phyloP scores from a whole-genome alignment of 64 coral and sea anemone genomes.

The Montipora cactus region DNA sequence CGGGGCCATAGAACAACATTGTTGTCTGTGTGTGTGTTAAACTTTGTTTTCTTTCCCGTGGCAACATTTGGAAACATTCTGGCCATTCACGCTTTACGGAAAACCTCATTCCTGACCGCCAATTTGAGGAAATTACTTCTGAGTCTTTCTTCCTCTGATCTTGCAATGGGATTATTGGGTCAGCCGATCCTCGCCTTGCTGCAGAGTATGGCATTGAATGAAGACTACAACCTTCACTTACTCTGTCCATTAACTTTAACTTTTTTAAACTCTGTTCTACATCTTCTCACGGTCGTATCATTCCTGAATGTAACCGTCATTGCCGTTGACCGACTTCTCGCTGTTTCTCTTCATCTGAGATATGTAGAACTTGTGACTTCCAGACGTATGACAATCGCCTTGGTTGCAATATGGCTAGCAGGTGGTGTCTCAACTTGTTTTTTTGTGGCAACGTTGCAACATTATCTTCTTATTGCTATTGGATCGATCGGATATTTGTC shows the following conservation, averaged over 20 bases:
- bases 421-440: neutral
- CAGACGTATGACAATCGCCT: neutral
- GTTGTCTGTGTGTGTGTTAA: neutral
- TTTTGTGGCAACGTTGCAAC: neutral
- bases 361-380: slow-evolving; percentile 1
- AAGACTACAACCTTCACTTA: neutral
- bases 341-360: slow-evolving; percentile 26
- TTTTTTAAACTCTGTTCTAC: neutral
- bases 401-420: slow-evolving; percentile 1
- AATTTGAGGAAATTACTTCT: too few species aligned
- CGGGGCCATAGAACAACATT: too few species aligned
- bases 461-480: too few species aligned
- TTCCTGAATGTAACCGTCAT: slow-evolving; percentile 17
- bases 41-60: neutral
- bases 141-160: too few species aligned
- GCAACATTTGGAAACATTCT: neutral
- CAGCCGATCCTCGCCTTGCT: neutral
- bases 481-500: too few species aligned
- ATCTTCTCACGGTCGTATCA: neutral
- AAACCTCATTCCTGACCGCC: neutral
- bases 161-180: neutral
- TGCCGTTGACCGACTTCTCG: slow-evolving; percentile 40
- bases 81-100: neutral
- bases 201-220: neutral
- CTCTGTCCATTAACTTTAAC: neutral